Evolutionary conservation across 2,113 vertebrate genomes (phyloP).

Genomic region (Propithecus coquereli): DNA sequence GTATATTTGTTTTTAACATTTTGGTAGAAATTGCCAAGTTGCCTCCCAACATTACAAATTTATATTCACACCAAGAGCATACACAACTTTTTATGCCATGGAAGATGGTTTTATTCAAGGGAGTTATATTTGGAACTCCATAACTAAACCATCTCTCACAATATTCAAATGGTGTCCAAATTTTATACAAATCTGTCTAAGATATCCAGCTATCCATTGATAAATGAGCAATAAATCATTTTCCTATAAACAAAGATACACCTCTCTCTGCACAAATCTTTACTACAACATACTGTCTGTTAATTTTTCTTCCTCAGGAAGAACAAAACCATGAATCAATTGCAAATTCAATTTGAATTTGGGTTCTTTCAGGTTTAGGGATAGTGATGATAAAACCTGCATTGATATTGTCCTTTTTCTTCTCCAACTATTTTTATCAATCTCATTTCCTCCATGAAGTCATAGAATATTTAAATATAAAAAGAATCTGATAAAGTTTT

Average conservation of each 20-base stretch:
- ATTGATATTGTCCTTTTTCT: neutral
- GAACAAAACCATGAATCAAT: neutral
- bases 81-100: neutral
- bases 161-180: neutral
- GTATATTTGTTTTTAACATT: neutral
- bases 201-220: neutral
- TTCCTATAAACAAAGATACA: neutral
- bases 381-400: neutral
- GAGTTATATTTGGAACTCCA: neutral
- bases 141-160: neutral
- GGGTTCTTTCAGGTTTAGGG: neutral
- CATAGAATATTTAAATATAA: neutral
- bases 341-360: neutral
- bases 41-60: neutral
- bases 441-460: neutral
- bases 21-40: neutral
- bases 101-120: neutral
- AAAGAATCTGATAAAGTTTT: neutral
- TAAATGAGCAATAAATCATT: neutral
- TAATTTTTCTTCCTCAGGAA: neutral
- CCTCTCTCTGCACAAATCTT: neutral
- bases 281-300: neutral
- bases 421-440: neutral
- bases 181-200: neutral
- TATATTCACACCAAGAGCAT: neutral